A percentile compares a stretch with the other conserved stretches of the same genome.
phyloP scores from a whole-genome alignment of 2,888 invertebrate genomes.

The Girardia tigrina region DNA sequence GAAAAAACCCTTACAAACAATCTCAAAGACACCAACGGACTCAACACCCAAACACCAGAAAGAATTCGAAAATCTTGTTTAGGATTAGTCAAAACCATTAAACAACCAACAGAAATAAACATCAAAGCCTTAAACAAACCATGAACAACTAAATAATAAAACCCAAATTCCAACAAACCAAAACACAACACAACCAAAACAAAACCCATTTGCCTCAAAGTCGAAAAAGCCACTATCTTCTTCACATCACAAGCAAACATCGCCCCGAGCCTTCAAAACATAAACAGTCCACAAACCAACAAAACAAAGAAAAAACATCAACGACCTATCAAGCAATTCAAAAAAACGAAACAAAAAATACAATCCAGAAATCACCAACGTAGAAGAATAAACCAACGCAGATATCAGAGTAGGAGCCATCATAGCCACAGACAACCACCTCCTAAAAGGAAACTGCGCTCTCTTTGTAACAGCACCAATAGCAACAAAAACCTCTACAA shows the following conservation, averaged over 20 bases:
- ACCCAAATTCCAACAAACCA: slow-evolving; percentile 55
- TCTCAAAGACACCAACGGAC: slow-evolving; percentile 39
- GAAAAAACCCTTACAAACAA: background rate
- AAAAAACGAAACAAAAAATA: slow-evolving; percentile 63
- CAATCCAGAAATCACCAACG: slow-evolving; percentile 64
- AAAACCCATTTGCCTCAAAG: slow-evolving; percentile 63
- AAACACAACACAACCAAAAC: slow-evolving; percentile 60
- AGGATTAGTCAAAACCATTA: slow-evolving; percentile 59
- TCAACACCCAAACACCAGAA: slow-evolving; percentile 38
- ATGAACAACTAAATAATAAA: slow-evolving; percentile 63
- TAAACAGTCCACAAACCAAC: background rate
- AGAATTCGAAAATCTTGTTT: slow-evolving; percentile 59
- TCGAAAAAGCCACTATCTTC: slow-evolving; percentile 66
- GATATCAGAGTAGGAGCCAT: slow-evolving; percentile 65
- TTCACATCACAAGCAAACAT: slow-evolving; percentile 55
- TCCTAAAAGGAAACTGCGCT: slow-evolving; percentile 65
- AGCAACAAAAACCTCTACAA: slow-evolving; percentile 52
- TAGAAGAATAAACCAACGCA: slow-evolving; percentile 66
- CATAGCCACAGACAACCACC: slow-evolving; percentile 63
- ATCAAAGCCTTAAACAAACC: slow-evolving; percentile 65
- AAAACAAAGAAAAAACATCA: slow-evolving; percentile 50
- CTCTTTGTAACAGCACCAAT: slow-evolving; percentile 65
- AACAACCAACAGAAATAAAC: slow-evolving; percentile 61
- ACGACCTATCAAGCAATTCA: slow-evolving; percentile 50
- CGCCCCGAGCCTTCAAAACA: background rate